Base-by-base conservation (phyloP, 2,888 invertebrate genomes). In the Cephus spinipes region DNA sequence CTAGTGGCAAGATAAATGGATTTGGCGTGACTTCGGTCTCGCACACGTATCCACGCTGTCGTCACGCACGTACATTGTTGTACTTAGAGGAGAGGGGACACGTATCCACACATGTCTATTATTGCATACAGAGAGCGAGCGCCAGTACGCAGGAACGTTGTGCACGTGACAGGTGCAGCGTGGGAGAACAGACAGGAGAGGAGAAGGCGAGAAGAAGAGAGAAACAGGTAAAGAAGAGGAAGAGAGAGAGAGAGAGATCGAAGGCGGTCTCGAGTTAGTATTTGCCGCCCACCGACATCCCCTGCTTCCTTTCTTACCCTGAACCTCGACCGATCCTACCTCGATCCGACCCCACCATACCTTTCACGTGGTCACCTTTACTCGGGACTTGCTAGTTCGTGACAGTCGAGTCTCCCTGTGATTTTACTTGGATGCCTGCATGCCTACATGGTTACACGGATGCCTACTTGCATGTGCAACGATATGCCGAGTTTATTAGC, bases 151-250 rank as follows among this genome's bases (percentile, higher is more conserved):
- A 31, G 33, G 31, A 31, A 15, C 71, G 3, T 55, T 12, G 32
- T 68, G 83, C 84, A 82, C 86, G 87, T 87, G 89, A 89, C 90
- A 90, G 90, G 90, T 90, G 90, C 86, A 89, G 90, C 88, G 90
- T 90, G 90, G 89, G 90, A 89, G 90, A 88, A 83, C 82, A 84
- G 80, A 79, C 81, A 81, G 83, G 81, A 77, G 74, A 74, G 79
- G 76, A 81, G 73, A 79, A 80, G 77, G 80, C 76, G 75, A 81
- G 80, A 80, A 77, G 82, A 83, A 81, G 83, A 83, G 77, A 83
- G 81, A 83, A 82, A 81, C 81, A 83, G 81, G 79, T 77, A 81
- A 82, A 77, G 77, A 81, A 78, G 80, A 80, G 76, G 75, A 82
- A 77, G 76, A 80, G 80, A 78, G 80, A 79, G 82, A 75, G 77